Conservation (phyloP, 2,888 invertebrate species). For the Eudemis profundana region DNA sequence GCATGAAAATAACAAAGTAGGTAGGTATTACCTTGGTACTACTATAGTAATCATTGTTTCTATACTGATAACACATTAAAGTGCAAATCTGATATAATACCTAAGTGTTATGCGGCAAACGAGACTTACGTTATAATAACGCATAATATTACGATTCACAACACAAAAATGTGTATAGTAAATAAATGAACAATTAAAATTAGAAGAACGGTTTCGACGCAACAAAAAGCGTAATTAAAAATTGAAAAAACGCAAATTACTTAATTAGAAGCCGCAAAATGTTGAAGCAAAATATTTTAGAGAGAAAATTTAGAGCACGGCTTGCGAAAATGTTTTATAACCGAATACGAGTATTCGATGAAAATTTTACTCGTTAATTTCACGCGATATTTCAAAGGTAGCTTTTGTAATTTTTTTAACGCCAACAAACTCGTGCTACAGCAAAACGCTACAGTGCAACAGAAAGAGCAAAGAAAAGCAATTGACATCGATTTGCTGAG, state of each 20-base stretch:
- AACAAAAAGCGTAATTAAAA: slow-evolving; percentile 2
- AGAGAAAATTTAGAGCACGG: not conserved
- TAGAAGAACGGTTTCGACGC: slow-evolving; percentile 6
- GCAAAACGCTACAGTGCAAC: no score
- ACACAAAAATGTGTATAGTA: not conserved
- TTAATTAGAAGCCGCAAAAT: slow-evolving; percentile 21
- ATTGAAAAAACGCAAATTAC: not conserved
- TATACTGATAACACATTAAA: not conserved
- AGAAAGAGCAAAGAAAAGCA: no score
- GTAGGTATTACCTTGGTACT: no score
- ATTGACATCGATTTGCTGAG: no score
- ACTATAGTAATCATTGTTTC: not conserved
- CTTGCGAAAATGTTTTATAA: slow-evolving; percentile 2
- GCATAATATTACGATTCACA: not conserved
- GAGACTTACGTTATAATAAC: not conserved
- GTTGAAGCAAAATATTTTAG: slow-evolving; percentile 5
- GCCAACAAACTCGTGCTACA: no score
- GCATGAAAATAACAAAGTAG: no score
- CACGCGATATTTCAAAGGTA: no score
- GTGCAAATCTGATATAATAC: not conserved
- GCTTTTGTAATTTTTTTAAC: not conserved
- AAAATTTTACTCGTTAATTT: not conserved
- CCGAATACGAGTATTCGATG: not conserved
- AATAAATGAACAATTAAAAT: slow-evolving; percentile 8
- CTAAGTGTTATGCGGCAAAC: not conserved